A percentile compares a stretch with the other conserved stretches of the same genome.
phyloP scores from a whole-genome alignment of 2,888 invertebrate genomes.

The Lasioglossum lativentre region DNA sequence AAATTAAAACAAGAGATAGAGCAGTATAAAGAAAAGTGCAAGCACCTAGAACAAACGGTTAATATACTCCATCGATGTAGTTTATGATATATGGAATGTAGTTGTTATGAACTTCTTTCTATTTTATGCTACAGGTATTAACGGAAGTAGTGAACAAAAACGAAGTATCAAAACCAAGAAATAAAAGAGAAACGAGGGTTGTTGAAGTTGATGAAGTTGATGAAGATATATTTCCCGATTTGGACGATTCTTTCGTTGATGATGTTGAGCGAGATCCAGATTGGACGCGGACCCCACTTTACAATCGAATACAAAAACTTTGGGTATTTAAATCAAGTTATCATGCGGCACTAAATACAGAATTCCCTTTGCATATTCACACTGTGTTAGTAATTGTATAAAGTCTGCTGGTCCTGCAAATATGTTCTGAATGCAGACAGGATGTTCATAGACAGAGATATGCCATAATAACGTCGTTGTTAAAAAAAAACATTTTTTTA shows the following conservation, averaged over 20 bases:
- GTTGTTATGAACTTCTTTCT: neutral
- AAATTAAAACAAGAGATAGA: conserved; percentile 73
- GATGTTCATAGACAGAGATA: neutral
- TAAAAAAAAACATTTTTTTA: neutral
- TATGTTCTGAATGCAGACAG: neutral
- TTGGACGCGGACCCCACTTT: conserved; percentile 89
- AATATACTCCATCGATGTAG: neutral
- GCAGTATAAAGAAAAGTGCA: conserved; percentile 62
- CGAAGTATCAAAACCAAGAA: neutral
- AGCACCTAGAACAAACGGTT: conserved; percentile 28
- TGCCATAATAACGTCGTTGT: neutral
- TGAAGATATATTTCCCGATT: conserved; percentile 28
- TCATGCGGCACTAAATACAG: neutral
- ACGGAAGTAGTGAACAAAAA: conserved; percentile 23
- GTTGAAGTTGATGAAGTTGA: too few species aligned
- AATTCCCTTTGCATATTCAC: neutral
- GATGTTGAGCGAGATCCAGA: conserved; percentile 88
- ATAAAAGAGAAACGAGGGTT: neutral
- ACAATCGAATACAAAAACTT: conserved; percentile 83
- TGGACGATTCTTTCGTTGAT: conserved; percentile 78
- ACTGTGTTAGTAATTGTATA: neutral
- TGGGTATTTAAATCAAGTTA: conserved; percentile 69
- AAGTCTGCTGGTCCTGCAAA: neutral
- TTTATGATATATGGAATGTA: neutral
- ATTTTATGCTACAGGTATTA: conserved; percentile 29